phyloP scores from a whole-genome alignment of 1,140 invertebrate genomes.

The Calliopsis andreniformis region DNA sequence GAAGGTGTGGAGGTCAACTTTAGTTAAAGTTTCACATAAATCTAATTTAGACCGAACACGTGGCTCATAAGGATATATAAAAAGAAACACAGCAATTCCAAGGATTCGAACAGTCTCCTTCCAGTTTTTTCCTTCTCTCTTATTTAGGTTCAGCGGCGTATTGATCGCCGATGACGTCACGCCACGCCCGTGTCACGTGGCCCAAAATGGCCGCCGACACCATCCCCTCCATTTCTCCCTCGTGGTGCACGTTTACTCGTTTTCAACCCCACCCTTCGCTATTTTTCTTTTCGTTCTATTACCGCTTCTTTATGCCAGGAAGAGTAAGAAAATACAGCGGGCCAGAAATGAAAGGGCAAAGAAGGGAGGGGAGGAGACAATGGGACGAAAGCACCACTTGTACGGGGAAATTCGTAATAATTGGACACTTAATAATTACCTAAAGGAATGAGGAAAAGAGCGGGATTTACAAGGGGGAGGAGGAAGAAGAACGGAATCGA shows the following conservation, averaged over 20 bases:
- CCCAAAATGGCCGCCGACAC: slow-evolving; percentile 75
- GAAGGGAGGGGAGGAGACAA: background rate
- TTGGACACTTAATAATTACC: slow-evolving; percentile 37
- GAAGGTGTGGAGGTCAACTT: background rate
- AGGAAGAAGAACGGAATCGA: background rate
- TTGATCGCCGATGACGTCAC: slow-evolving; percentile 80
- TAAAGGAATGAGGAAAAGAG: background rate
- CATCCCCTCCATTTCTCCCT: slow-evolving; percentile 38
- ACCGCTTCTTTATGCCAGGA: background rate
- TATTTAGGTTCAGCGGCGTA: slow-evolving; percentile 72
- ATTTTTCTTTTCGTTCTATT: slow-evolving; percentile 27
- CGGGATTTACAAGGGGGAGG: background rate
- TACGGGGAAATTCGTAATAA: slow-evolving; percentile 24
- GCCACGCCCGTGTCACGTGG: slow-evolving; percentile 81
- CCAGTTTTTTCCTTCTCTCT: slow-evolving; percentile 40
- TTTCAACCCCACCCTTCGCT: slow-evolving; percentile 16
- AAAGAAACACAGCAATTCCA: slow-evolving; percentile 1
- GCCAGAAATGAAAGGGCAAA: background rate
- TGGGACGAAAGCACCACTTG: slow-evolving; percentile 1
- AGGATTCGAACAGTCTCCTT: slow-evolving; percentile 29
- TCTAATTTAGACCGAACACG: background rate
- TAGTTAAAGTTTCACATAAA: background rate
- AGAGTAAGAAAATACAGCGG: slow-evolving; percentile 8
- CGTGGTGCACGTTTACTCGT: slow-evolving; percentile 29
- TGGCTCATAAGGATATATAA: background rate